Evolutionary conservation across 2,888 invertebrate genomes (phyloP).

Genomic region (Labia minor): DNA sequence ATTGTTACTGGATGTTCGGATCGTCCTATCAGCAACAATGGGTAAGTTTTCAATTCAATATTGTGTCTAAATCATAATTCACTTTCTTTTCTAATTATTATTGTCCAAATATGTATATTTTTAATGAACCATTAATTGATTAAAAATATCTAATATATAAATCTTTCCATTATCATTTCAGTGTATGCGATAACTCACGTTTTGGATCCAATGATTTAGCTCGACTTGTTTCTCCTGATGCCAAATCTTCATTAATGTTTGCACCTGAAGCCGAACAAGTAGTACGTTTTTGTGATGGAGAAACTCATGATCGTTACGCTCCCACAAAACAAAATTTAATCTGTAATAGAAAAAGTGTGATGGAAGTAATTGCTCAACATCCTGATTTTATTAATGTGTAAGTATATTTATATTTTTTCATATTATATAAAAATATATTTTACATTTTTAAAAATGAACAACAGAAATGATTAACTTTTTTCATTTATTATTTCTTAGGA

Average conservation of each 20-base stretch:
- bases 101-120: too few relatives aligned
- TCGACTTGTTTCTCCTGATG: constrained; percentile 38
- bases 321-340: constrained; percentile 56
- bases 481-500: neutral
- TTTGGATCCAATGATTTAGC: neutral
- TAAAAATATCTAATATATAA: too few relatives aligned
- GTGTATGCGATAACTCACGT: constrained; percentile 31
- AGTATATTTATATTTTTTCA: constrained; percentile 24
- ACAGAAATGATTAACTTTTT: neutral
- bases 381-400: constrained; percentile 40
- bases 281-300: constrained; percentile 49
- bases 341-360: constrained; percentile 47
- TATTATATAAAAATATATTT: neutral
- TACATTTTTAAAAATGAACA: constrained; percentile 13
- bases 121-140: too few relatives aligned
- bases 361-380: constrained; percentile 46
- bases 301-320: constrained; percentile 48
- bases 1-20: constrained; percentile 45
- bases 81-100: constrained; percentile 14
- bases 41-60: constrained; percentile 33
- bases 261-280: constrained; percentile 42
- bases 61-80: constrained; percentile 14
- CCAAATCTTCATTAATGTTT: constrained; percentile 43
- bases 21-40: constrained; percentile 39
- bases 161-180: too few relatives aligned